Conservation (phyloP, 2,113 vertebrate species). For the Mystacornis crossleyi region DNA sequence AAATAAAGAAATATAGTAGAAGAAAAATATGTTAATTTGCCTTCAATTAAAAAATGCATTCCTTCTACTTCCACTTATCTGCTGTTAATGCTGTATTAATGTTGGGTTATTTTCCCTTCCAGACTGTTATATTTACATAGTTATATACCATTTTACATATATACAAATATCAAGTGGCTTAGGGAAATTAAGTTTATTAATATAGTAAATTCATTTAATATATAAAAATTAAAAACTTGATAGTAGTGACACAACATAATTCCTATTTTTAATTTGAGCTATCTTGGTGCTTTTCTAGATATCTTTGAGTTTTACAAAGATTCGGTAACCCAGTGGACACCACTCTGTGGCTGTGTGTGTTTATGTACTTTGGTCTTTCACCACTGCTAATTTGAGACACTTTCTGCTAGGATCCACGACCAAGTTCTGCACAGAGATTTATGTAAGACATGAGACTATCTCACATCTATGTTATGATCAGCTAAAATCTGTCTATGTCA, state of each 20-base stretch:
- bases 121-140: not conserved
- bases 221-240: not conserved
- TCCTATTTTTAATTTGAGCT: not conserved
- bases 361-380: not conserved
- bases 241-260: not conserved
- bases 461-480: not conserved
- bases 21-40: not conserved
- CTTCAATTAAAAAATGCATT: not conserved
- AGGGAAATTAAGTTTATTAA: not conserved
- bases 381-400: not conserved
- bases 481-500: not conserved
- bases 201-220: not conserved
- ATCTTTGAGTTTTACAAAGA: not conserved
- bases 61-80: not conserved
- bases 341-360: accelerated
- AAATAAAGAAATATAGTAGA: not conserved
- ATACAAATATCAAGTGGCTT: not conserved
- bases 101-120: not conserved
- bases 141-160: not conserved
- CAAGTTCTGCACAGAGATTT: not conserved
- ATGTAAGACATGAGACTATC: not conserved
- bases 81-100: not conserved
- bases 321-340: not conserved
- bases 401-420: not conserved
- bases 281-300: not conserved